A percentile compares a stretch with the other conserved stretches of the same genome.
Conservation (phyloP, 2,797 vertebrate species). For the Falco concolor region DNA sequence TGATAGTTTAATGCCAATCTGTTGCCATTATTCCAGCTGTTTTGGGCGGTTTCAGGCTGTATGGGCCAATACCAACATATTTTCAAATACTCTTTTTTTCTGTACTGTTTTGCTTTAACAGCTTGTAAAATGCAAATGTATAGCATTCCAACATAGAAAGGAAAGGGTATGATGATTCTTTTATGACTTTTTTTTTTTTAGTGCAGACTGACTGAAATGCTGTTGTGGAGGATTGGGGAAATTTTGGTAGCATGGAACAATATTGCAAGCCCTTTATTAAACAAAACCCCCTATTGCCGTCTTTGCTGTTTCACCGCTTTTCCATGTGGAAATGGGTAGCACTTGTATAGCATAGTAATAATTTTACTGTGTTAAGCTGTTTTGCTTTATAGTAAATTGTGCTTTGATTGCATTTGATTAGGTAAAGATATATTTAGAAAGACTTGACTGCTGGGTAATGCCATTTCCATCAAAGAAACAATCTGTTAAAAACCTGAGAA, state of each 20-base stretch:
- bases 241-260: neutral
- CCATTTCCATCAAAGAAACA: neutral
- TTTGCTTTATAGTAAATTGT: neutral
- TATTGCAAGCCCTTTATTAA: neutral
- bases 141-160: neutral
- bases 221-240: neutral
- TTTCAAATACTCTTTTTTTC: neutral
- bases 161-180: neutral
- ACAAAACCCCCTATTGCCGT: neutral
- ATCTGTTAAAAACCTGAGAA: neutral
- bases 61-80: neutral
- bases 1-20: neutral
- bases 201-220: neutral
- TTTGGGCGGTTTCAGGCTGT: neutral
- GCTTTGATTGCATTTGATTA: constrained; percentile 27
- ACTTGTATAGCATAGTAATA: neutral
- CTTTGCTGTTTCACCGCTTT: neutral
- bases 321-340: neutral
- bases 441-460: neutral
- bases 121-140: neutral
- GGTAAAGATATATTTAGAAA: constrained; percentile 18
- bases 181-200: neutral
- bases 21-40: neutral
- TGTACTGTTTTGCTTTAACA: neutral
- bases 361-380: constrained; percentile 12